Percentiles rank a stretch among this genome's conserved stretches.
phyloP scores from a whole-genome alignment of 2,888 invertebrate species.

The Encarsia formosa region DNA sequence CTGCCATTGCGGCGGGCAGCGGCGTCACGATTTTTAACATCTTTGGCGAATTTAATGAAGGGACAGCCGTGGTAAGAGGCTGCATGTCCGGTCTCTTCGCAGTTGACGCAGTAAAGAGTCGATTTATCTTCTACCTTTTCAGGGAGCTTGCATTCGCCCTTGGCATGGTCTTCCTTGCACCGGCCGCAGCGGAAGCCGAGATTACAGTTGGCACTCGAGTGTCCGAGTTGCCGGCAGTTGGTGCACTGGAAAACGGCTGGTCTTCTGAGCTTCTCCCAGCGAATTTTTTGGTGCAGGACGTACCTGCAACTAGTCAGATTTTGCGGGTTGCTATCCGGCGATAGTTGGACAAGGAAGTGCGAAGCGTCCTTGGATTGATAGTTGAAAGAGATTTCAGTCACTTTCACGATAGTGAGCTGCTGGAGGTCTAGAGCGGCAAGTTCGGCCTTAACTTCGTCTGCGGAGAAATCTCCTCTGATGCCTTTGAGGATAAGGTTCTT shows the following conservation, averaged over 20 bases:
- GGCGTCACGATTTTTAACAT: neutral
- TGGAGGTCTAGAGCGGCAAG: neutral
- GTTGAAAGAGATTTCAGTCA: conserved; percentile 19
- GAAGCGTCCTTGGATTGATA: neutral
- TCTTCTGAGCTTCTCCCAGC: conserved; percentile 13
- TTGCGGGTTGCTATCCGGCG: neutral
- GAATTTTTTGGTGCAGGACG: conserved; percentile 8
- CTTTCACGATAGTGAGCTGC: conserved; percentile 15
- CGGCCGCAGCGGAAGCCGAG: conserved; percentile 10
- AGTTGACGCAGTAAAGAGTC: conserved; percentile 7
- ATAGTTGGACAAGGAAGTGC: conserved; percentile 3
- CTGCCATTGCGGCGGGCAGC: neutral
- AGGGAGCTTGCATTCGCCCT: conserved; percentile 1
- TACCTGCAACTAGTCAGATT: conserved; percentile 4
- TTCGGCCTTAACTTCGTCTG: conserved; percentile 13
- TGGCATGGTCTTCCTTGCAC: conserved; percentile 1
- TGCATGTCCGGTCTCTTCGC: conserved; percentile 3
- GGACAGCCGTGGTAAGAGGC: conserved; percentile 7
- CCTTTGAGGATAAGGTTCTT: conserved; percentile 19
- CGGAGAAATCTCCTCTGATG: conserved; percentile 7
- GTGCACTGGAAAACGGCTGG: conserved; percentile 7
- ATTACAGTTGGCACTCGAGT: conserved; percentile 11
- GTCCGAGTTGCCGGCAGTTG: conserved; percentile 16
- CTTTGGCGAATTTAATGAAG: conserved; percentile 4
- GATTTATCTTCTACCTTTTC: neutral